These are phyloP conservation scores for Styela clava DNA, from an alignment of 23 tunicate genomes.

Conservation along the genomic window DNA sequence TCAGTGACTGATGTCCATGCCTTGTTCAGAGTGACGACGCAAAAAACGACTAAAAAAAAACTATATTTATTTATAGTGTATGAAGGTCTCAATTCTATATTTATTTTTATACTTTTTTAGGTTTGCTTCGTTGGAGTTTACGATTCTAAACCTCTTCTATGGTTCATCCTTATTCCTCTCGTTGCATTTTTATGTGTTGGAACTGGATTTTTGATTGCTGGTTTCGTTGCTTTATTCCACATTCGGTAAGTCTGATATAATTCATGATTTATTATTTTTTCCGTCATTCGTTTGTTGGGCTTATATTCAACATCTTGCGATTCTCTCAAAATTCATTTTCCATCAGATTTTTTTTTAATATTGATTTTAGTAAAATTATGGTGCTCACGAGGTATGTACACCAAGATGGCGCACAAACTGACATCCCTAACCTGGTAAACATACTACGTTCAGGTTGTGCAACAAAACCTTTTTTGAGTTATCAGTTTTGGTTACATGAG, in stretches of 20 bases:
- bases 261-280: not conserved
- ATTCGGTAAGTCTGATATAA: slow-evolving; percentile 44
- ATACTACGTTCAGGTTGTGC: too few relatives aligned
- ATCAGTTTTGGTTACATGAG: too few relatives aligned
- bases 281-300: not conserved
- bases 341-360: not conserved
- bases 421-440: too few relatives aligned
- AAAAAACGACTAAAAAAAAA: too few relatives aligned
- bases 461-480: not conserved
- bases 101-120: slow-evolving; percentile 18
- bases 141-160: slow-evolving; percentile 48
- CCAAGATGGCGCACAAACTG: too few relatives aligned
- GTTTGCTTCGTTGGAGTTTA: slow-evolving; percentile 80
- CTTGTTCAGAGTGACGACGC: too few relatives aligned
- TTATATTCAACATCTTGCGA: not conserved
- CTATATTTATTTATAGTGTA: too few relatives aligned
- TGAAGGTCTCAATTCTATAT: too few relatives aligned
- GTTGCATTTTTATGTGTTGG: slow-evolving; percentile 44
- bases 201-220: slow-evolving; percentile 77
- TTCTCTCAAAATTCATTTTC: not conserved
- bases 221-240: slow-evolving; percentile 72
- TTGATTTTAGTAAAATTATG: not conserved
- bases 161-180: slow-evolving; percentile 69
- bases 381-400: too few relatives aligned
- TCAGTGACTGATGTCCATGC: too few relatives aligned